Base-by-base conservation (phyloP, 2,888 invertebrate genomes). In the Napeogenes sylphis region DNA sequence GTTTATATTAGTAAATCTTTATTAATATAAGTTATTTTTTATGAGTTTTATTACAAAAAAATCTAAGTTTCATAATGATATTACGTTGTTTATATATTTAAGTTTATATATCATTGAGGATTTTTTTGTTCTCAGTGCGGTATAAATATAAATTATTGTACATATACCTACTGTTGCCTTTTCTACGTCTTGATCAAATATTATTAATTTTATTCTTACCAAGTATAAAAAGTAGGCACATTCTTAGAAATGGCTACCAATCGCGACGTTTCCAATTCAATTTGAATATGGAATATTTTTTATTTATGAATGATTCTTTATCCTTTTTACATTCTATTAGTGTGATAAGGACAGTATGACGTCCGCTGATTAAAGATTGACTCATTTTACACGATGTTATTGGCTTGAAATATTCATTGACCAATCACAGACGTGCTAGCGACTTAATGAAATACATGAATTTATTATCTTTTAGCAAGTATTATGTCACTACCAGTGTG, bases 371-470 rank as follows among this genome's bases (percentile, higher is more conserved):
- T 51, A 51, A 51, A 30, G 51, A 51, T 51, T 51, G 51, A 51
- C 51, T 51, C 51, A 51, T 51, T 42, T 42, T 42, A 42, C 42
- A 6, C 8, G 51, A 30, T 51, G 51, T 51, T 51, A 51, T 51
- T 51, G 51, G 51, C 51, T 51, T 30, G 51, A 51, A 51, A 51
- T 51, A 51, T 51, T 51, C 51, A 51, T 30, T 51, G 51, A 51
- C 51, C 51, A 51, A 51, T 51, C 30, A 30, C 51, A n/a, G 30
- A 2, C 51, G 51, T 51, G 51, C 51, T 47, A 4, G 30, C 30
- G 51, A 51, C 51, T 51, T 51, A 51, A 51, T 51, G 51, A 51
- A 51, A 51, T 51, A 51, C 51, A 30, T 51, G 51, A 51, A 51
- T 51, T 51, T 51, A 51, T 51, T 51, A 51, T 51, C 30, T 51